phyloP scores from a whole-genome alignment of 2,797 vertebrate genomes.

The Kryptopterus vitreolus region DNA sequence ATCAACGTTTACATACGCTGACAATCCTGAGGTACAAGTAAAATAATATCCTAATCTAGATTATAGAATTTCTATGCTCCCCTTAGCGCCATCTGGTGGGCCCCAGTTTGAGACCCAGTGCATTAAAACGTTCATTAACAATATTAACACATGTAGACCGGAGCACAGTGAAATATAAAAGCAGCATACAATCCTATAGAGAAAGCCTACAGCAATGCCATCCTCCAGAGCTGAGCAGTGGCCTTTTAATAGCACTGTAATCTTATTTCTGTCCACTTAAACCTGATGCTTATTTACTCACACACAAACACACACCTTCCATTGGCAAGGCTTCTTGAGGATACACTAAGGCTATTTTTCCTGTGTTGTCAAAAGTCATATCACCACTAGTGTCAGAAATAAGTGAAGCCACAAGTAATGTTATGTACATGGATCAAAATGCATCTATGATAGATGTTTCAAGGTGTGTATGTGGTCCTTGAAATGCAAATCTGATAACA shows the following conservation, averaged over 20 bases:
- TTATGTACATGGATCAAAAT: background rate
- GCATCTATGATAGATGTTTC: background rate
- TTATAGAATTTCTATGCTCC: no score
- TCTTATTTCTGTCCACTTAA: conserved; percentile 31
- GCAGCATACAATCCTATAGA: background rate
- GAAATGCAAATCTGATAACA: background rate
- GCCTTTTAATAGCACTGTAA: conserved; percentile 52
- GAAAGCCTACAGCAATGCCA: background rate
- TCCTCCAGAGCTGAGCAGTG: conserved; percentile 16
- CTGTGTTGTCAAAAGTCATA: background rate
- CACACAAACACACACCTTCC: background rate
- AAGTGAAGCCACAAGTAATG: background rate
- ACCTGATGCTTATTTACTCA: conserved; percentile 21
- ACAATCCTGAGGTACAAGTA: no score
- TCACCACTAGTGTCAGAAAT: background rate
- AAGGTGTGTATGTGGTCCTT: background rate
- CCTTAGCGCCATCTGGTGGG: no score
- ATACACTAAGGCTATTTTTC: background rate
- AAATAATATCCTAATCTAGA: no score
- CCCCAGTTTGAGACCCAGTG: no score
- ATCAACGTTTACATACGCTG: no score
- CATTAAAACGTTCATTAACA: background rate
- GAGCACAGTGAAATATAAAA: background rate
- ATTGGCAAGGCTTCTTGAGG: background rate
- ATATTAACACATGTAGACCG: background rate